Conservation (phyloP, 2,797 vertebrate genomes). For the Chiloscyllium punctatum region DNA sequence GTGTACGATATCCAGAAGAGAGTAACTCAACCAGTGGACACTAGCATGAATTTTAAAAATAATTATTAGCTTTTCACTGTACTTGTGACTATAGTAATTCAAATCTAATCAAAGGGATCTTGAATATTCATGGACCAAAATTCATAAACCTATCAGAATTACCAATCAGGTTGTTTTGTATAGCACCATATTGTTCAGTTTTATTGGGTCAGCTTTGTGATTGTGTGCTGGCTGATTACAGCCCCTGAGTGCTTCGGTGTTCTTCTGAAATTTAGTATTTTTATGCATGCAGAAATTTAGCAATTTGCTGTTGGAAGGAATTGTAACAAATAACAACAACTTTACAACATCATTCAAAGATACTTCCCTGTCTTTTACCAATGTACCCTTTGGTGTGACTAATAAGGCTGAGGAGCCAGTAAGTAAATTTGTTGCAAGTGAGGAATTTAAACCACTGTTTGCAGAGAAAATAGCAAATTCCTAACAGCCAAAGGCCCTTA, state of each 20-base stretch:
- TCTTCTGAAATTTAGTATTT: not conserved
- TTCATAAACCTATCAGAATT: not conserved
- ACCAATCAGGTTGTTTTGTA: not conserved
- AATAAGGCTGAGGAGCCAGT: not conserved
- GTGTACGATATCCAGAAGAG: too few species aligned
- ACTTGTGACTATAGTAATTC: too few species aligned
- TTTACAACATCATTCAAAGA: not conserved
- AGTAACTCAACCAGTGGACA: not conserved
- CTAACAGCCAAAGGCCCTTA: not conserved
- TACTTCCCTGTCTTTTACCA: not conserved
- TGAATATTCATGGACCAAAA: not conserved
- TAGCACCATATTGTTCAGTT: not conserved
- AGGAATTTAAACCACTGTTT: not conserved
- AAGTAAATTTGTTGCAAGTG: not conserved
- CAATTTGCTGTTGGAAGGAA: not conserved
- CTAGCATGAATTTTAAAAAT: not conserved
- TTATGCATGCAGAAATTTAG: not conserved
- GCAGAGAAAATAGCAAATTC: not conserved
- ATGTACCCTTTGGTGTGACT: not conserved
- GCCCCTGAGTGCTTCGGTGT: not conserved
- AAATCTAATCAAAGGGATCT: too few species aligned
- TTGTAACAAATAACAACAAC: not conserved
- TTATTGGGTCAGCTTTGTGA: not conserved
- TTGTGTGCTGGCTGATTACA: not conserved
- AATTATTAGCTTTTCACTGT: not conserved